phyloP scores from a whole-genome alignment of 53 echinoderm and acorn worm species.

The Hippasteria phrygiana region DNA sequence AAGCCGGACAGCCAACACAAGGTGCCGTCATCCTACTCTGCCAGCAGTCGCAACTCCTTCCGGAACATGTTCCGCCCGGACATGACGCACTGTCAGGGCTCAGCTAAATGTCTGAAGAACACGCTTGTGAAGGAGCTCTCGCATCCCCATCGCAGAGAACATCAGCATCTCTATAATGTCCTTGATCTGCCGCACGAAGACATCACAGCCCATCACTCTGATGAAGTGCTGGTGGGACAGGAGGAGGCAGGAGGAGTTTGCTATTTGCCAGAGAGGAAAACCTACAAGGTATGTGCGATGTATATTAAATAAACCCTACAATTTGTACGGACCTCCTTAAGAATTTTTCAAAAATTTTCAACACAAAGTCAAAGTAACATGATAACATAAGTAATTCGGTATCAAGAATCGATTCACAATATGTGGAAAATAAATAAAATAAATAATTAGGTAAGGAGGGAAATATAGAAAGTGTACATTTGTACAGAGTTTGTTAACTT shows the following conservation, averaged over 20 bases:
- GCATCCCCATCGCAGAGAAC: slow-evolving; percentile 4
- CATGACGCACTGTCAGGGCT: slow-evolving; percentile 89
- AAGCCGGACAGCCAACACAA: slow-evolving; percentile 64
- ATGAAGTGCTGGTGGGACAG: slow-evolving; percentile 70
- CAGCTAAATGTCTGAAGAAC: slow-evolving; percentile 74
- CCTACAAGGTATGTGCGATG: slow-evolving; percentile 38
- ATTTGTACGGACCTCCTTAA: too few relatives aligned
- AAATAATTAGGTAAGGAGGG: too few relatives aligned
- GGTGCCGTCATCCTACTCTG: slow-evolving; percentile 58
- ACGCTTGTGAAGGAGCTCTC: slow-evolving; percentile 64
- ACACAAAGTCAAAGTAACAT: too few relatives aligned
- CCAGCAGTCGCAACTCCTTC: slow-evolving; percentile 87
- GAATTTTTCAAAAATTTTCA: too few relatives aligned
- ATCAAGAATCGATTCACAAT: too few relatives aligned
- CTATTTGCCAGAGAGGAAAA: slow-evolving; percentile 72
- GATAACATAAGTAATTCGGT: too few relatives aligned
- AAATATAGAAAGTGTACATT: neutral
- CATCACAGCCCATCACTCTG: slow-evolving; percentile 80
- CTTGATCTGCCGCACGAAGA: slow-evolving; percentile 70
- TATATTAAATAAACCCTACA: too few relatives aligned
- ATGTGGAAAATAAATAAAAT: too few relatives aligned
- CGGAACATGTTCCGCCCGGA: slow-evolving; percentile 96
- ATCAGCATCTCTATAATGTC: slow-evolving; percentile 27
- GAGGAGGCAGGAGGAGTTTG: slow-evolving; percentile 90
- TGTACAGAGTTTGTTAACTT: too few relatives aligned